Evolutionary conservation across 2,888 invertebrate genomes (phyloP), one percentile per base, ranked within the genome.

Genomic region (Lasius fuliginosus): DNA sequence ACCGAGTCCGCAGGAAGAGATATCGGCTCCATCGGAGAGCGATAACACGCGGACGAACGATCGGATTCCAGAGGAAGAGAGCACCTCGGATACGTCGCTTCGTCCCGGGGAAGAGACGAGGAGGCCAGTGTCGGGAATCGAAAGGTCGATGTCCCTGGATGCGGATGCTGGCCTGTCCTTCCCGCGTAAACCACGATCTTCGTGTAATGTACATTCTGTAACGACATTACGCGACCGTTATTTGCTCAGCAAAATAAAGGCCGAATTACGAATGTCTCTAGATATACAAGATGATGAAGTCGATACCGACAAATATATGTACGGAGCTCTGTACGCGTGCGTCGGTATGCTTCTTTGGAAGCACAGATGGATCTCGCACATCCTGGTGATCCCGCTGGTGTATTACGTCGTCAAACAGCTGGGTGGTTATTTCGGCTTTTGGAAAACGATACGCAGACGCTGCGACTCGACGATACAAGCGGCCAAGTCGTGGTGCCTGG

Each of bases 261-360:
- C 90, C 8, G 94, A 94, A 64, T 90, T 94, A 4, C 84, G 92
- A 67, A 92, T 92, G 90, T 92, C 94, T 18, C 84, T 94, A 36
- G 94, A 95, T 64, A 84, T 88, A 0, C 92, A 93, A 27, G 91
- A 93, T 64, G 89, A 93, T 33, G 89, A 92, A 49, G 93, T 93
- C 27, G 93, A 94, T 85, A 93, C 94, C 0, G 94, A 93, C 77
- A 93, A 92, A 67, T 98, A 97, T 92, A 97, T 98, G 92, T 98
- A 97, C 92, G 96, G 97, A 5, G 95, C 98, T 15, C 96, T 98
- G 89, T 98, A 98, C 96, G 97, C 97, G 2, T 98, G 98, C 91
- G 95, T 97, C 9, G 96, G 97, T 76, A 98, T 98, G 95, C 96
- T 98, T 46, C 96, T 99, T 23, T 99, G 98, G 97, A 97, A 98